These are phyloP conservation scores for Cebus imitator DNA, from an alignment of 2,113 vertebrate species.

Conservation along the genomic window DNA sequence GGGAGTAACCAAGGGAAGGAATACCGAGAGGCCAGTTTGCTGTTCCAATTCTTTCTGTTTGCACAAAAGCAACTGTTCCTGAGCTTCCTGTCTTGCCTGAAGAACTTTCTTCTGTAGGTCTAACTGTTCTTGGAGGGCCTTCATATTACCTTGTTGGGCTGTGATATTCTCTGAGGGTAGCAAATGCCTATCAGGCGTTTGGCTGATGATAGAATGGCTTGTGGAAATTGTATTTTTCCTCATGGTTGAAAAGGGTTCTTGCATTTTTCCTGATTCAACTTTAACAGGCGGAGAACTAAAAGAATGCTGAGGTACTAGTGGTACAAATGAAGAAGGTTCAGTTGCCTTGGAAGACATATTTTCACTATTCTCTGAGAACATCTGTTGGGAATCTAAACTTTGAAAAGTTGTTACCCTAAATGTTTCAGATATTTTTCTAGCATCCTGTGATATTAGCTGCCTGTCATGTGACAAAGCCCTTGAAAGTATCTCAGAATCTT, in stretches of 20 bases:
- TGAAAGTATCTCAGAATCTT: slow-evolving; percentile 54
- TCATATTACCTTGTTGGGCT: slow-evolving; percentile 81
- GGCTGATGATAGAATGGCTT: slow-evolving; percentile 31
- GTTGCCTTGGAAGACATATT: slow-evolving; percentile 42
- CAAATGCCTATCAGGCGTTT: background rate
- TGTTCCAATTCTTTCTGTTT: slow-evolving; percentile 82
- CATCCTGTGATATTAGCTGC: background rate
- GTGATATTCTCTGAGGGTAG: slow-evolving; percentile 71
- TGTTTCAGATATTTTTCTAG: background rate
- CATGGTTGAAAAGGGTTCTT: background rate
- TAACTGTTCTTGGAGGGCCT: slow-evolving; percentile 80
- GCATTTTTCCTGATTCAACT: slow-evolving; percentile 35
- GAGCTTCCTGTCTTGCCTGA: slow-evolving; percentile 80
- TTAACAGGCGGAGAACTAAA: slow-evolving; percentile 52
- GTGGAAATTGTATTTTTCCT: slow-evolving; percentile 6
- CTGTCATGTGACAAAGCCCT: background rate
- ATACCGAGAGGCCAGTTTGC: background rate
- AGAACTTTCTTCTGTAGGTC: slow-evolving; percentile 82
- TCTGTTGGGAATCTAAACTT: background rate
- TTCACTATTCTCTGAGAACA: slow-evolving; percentile 22
- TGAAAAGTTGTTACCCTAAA: slow-evolving; percentile 4
- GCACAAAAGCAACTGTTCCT: slow-evolving; percentile 78
- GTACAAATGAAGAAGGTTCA: background rate
- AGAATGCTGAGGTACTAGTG: slow-evolving; percentile 46
- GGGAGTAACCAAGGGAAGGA: background rate